A percentile compares a stretch with the other conserved stretches of the same genome.
Conservation (phyloP, 2,797 vertebrate species). For the Cirrhinus mrigala region DNA sequence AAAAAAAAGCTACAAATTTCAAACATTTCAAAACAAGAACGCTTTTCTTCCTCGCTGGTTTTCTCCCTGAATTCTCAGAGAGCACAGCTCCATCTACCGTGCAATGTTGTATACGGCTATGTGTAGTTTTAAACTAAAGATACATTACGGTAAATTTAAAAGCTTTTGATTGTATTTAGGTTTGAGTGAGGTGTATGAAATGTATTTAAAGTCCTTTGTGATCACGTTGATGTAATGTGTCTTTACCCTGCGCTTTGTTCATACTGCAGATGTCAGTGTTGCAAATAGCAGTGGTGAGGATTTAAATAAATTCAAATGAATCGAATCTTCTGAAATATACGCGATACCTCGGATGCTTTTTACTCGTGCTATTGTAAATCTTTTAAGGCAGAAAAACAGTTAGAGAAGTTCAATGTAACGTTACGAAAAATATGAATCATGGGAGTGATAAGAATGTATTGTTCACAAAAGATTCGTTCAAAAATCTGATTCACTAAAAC, state of each 20-base stretch:
- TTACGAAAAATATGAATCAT: neutral
- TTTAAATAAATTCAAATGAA: neutral
- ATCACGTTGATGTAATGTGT: neutral
- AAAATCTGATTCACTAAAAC: neutral
- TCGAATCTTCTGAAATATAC: neutral
- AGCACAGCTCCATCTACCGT: slow-evolving; percentile 11
- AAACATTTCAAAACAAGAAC: slow-evolving; percentile 7
- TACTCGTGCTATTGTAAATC: neutral
- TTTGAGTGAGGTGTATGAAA: neutral
- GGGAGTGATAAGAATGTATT: neutral
- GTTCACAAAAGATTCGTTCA: neutral
- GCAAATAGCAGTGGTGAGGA: neutral
- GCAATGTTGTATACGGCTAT: neutral
- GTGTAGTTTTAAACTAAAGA: neutral
- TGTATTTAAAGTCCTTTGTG: neutral
- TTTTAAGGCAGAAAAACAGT: neutral
- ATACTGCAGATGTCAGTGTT: slow-evolving; percentile 26
- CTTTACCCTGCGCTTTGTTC: neutral
- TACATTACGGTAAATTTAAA: neutral
- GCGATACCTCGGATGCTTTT: neutral
- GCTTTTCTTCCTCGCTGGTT: slow-evolving; percentile 14
- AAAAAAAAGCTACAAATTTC: neutral
- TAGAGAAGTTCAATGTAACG: neutral
- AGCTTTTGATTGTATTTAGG: neutral
- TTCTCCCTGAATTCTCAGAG: neutral